Percentiles rank a stretch among this genome's conserved stretches.
Conservation (phyloP, 1,140 invertebrate species). For the Elymnias hypermnestra region DNA sequence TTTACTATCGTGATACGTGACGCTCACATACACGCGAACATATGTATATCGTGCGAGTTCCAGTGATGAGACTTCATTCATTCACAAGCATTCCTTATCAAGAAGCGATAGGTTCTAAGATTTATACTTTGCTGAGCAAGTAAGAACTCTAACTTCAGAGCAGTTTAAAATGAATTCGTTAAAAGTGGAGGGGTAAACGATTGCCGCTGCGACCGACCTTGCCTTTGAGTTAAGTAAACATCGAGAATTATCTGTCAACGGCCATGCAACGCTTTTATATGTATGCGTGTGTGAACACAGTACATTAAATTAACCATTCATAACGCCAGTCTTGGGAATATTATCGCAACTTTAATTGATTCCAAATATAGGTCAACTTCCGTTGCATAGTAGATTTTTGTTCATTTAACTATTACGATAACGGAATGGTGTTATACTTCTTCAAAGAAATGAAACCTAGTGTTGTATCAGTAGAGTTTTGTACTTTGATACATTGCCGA, state of each 20-base stretch:
- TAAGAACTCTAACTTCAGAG: constrained; percentile 44
- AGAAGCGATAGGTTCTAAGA: constrained; percentile 49
- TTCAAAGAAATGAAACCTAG: no score
- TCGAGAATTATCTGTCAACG: constrained; percentile 75
- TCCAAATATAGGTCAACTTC: constrained; percentile 43
- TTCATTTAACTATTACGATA: no score
- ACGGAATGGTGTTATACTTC: no score
- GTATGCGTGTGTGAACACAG: constrained; percentile 43
- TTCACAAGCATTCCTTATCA: constrained; percentile 54
- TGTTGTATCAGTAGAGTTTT: no score
- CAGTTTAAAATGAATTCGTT: constrained; percentile 37
- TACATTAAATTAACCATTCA: constrained; percentile 60
- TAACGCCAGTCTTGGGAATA: constrained; percentile 26
- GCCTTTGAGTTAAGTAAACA: constrained; percentile 73
- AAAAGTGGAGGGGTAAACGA: constrained; percentile 25
- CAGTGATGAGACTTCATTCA: constrained; percentile 72
- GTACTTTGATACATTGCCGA: no score
- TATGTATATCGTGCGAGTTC: constrained; percentile 53
- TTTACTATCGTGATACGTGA: constrained; percentile 17
- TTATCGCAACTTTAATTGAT: constrained; percentile 40
- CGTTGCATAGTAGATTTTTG: constrained; percentile 8
- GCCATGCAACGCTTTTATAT: constrained; percentile 50
- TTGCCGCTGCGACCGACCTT: constrained; percentile 47
- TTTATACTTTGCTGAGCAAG: constrained; percentile 31
- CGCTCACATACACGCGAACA: constrained; percentile 43